Base-by-base conservation (phyloP, 2,888 invertebrate genomes). In the Meta bourneti region DNA sequence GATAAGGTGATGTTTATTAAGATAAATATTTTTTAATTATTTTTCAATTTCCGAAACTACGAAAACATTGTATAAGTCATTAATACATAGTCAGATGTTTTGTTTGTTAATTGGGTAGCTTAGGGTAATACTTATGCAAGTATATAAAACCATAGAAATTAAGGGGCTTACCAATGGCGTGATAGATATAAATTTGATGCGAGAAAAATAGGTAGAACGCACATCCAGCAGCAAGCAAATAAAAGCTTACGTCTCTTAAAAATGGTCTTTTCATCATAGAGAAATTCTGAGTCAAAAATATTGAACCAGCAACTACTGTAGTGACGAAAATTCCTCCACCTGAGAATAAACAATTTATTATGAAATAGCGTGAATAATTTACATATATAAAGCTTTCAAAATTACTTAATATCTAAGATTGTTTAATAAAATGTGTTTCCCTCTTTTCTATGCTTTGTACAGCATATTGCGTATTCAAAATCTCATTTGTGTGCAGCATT, bases 311-410 rank as follows among this genome's bases (percentile, higher is more conserved):
- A 9, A 97, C 96, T 19, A 96, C 95, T 0, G 96, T 95, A 0
- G 96, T 96, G 7, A 96, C 96, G 94, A 97, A 97, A 51, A 96
- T 95, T 16, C 96, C 96, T 34, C 96, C 96, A 75, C 96, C 96
- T 96, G 93, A 13, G 69, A 69, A 74, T 74, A 34, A 72, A 75
- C 48, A 79, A 48, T 8, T 13, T 11, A 20, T 80, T 20, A 6
- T 19, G n/a, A 13, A 20, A 48, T 16, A 52, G 7, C 9, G 34
- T 77, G 5, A 77, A 34, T 0, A 70, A 34, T 34, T 34, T 34
- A 34, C 1, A 4, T 34, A 34, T 34, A 34, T 34, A 34, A 34
- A 34, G 4, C 34, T 34, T 34, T 34, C 34, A 4, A 34, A 34
- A 34, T 34, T 34, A 34, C 34, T 34, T 34, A 34, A 34, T 34